Conservation (phyloP, 2,888 invertebrate species). For the Spilarctia lutea region DNA sequence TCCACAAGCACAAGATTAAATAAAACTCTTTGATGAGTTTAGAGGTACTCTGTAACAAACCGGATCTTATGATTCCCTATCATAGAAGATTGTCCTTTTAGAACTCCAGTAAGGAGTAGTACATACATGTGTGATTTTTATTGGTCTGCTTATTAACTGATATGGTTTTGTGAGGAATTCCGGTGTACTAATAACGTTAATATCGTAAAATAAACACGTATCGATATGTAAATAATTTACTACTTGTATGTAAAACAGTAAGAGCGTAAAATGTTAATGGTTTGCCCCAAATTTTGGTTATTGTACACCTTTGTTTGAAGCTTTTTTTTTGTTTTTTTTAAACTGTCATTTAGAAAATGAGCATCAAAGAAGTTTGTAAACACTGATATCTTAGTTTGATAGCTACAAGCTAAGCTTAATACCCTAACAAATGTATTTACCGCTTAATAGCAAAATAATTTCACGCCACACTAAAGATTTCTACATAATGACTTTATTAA, state of each 20-base stretch:
- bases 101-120: background rate
- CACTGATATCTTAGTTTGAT: background rate
- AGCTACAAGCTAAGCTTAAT: background rate
- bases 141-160: constrained; percentile 6
- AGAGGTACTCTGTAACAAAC: background rate
- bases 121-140: background rate
- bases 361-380: background rate
- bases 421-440: background rate
- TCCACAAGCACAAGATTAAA: background rate
- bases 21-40: background rate
- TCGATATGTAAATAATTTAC: constrained; percentile 23
- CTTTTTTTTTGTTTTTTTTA: background rate
- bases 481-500: too few species aligned
- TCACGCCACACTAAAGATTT: too few species aligned
- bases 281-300: constrained; percentile 5
- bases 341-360: background rate
- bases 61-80: background rate
- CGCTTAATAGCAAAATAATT: background rate
- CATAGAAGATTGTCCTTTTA: background rate
- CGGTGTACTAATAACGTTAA: constrained; percentile 19
- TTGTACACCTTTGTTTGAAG: background rate
- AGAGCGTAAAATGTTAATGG: constrained; percentile 12
- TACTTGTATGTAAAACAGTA: constrained; percentile 14
- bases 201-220: constrained; percentile 20
- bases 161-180: constrained; percentile 3